Evolutionary conservation across 2,797 vertebrate species (phyloP), one percentile per base, ranked within the genome.

Genomic region (Pangasius macronema): DNA sequence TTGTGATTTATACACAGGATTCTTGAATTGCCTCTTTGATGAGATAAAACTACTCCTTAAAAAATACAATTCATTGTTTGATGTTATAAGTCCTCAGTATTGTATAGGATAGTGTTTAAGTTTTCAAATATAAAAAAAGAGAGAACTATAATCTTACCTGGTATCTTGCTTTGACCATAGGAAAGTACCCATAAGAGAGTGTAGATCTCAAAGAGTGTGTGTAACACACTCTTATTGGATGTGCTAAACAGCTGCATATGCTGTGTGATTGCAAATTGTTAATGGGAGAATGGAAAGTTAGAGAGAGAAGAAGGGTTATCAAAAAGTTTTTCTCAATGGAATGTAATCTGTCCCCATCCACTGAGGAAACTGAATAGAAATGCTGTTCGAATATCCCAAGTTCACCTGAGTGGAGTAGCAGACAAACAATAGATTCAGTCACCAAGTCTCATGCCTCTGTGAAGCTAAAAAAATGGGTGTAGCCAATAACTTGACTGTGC

Each of bases 71-170:
- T 67, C 4, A 42, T 39, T 39, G n/a, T 67, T 67, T 67, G 11
- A 68, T 68, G 65, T 33, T 18, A 70, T 5, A 67, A 36, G 16
- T 36, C 16, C 18, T 22, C 65, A 68, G 30, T 13, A 39, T 72
- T 72, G 20, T 22, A 42, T 9, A 72, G 9, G 39, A 72, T 22
- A 24, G 22, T 73, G 22, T 27, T 46, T 46, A 20, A 1, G 39
- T 46, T 22, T 22, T 36, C 39, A 73, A 42, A 24, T 46, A 72
- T 13, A 4, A 73, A 73, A 68, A 73, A 73, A 22, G 22, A 46
- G 10, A 73, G 9, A 46, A 46, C 22, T 10, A 46, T 24, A 46
- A 73, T 49, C 90, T 91, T 91, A 92, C 91, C 91, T 91, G 89
- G 83, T 89, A 87, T 87, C 46, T 91, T 91, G 86, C 83, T 88